Percentiles rank a stretch among this genome's conserved stretches.
Conservation (phyloP, 2,888 invertebrate species). For the Tenthredo scrophulariae region DNA sequence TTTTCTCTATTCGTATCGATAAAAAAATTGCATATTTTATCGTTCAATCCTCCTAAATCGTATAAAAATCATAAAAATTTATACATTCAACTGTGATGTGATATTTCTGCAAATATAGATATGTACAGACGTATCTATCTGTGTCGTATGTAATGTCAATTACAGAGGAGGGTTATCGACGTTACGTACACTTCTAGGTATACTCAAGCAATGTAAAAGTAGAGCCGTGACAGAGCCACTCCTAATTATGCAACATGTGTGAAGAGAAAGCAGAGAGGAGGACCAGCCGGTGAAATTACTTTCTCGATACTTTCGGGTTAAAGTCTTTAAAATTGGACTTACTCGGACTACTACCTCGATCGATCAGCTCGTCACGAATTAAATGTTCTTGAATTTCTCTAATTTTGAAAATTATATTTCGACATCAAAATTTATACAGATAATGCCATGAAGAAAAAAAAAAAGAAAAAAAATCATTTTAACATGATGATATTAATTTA, state of each 20-base stretch:
- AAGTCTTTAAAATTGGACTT: not conserved
- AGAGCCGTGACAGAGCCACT: slow-evolving; percentile 68
- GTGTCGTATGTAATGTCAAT: not conserved
- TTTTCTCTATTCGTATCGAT: not conserved
- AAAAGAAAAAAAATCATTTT: not conserved
- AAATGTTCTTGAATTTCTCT: not conserved
- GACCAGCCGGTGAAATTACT: slow-evolving; percentile 54
- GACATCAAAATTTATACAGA: not conserved
- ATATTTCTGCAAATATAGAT: not conserved
- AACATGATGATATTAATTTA: not conserved
- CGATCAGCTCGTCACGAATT: not conserved
- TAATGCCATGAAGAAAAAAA: not conserved
- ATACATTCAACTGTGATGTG: not conserved
- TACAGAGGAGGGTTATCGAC: slow-evolving; percentile 20
- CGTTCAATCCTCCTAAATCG: not conserved
- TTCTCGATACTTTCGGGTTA: slow-evolving; percentile 35
- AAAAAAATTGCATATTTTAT: not conserved
- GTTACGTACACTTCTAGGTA: slow-evolving; percentile 8
- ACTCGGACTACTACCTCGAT: not conserved
- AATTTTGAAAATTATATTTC: not conserved
- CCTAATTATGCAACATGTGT: slow-evolving; percentile 71
- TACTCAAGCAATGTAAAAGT: slow-evolving; percentile 50
- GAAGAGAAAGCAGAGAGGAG: slow-evolving; percentile 75
- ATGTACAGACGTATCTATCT: not conserved
- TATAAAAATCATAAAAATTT: not conserved